Base-by-base conservation (phyloP, 2,113 vertebrate species). In the Hypomesus transpacificus region DNA sequence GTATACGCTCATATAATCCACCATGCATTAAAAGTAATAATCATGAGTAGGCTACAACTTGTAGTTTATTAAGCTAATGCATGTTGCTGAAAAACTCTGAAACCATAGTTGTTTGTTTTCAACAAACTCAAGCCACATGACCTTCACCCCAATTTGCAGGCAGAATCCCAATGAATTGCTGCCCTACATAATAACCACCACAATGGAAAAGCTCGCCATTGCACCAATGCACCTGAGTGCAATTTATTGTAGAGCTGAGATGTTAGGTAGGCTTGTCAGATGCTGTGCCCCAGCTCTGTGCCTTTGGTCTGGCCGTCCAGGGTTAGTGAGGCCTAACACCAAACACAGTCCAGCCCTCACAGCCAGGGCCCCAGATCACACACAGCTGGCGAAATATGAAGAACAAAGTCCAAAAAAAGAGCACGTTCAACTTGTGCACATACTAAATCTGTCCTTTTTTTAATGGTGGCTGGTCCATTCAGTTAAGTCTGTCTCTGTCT, bases 321-420 rank as follows among this genome's bases (percentile, higher is more conserved):
- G 26, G 62, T 64, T 61, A 73, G 39, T 14, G 24, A 14, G 6
- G 14, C 60, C 62, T 46, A 24, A 72, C 26, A 7, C 24, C 31
- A 57, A 46, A 56, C 66, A 56, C 18, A 75, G 52, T 58, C 51
- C 57, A 46, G 66, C 70, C 58, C 39, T 28, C 54, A 69, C 68
- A 31, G 64, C 54, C 26, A 68, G 22, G 18, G 31, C 59, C 57
- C 39, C 68, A 22, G 63, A 18, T 39, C 26, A 63, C 57, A 75
- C 65, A 67, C 65, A 67, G 8, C 34, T 21, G 51, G 66, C 21
- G n/a, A 20, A 54, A 64, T 46, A 69, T 69, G 54, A 64, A 59
- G 51, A 69, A 56, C 51, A 56, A 67, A 58, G 54, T 20, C 14
- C 2, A 52, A 14, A 14, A 13, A 21, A 26, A 4, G 17, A 22